Evolutionary conservation across 2,888 invertebrate species (phyloP).

Genomic region (Pandemis cinnamomeana): DNA sequence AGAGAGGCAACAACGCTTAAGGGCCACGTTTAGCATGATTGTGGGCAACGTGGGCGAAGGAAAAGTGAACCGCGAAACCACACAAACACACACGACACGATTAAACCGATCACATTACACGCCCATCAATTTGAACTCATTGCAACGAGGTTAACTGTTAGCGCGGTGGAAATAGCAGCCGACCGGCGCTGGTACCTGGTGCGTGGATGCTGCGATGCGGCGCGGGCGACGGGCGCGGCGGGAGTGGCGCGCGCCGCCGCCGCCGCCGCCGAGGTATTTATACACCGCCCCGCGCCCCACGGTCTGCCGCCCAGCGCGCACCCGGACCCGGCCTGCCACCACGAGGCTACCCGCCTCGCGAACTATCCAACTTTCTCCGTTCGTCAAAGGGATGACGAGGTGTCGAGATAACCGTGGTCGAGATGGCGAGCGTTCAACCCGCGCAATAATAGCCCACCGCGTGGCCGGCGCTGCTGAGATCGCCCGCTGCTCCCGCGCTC

Average conservation of each 20-base stretch:
- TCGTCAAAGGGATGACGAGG: background rate
- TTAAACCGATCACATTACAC: conserved; percentile 14
- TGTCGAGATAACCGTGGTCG: conserved; percentile 43
- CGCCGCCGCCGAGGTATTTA: conserved; percentile 24
- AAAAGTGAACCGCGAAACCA: too few species aligned
- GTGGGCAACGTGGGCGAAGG: too few species aligned
- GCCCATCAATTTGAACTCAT: background rate
- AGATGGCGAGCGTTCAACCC: conserved; percentile 57
- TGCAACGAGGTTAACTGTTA: background rate
- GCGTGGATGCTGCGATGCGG: background rate
- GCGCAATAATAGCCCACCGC: conserved; percentile 48
- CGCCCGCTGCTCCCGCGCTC: background rate
- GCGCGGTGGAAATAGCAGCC: conserved; percentile 2
- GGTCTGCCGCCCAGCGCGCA: background rate
- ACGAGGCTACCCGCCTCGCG: background rate
- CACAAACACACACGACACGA: background rate
- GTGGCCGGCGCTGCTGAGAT: background rate
- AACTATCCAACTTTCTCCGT: background rate
- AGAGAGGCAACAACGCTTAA: too few species aligned
- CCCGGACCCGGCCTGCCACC: background rate
- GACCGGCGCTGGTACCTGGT: background rate
- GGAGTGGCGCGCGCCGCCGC: conserved; percentile 46
- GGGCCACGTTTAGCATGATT: too few species aligned
- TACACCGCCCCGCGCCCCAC: conserved; percentile 15
- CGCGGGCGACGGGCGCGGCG: conserved; percentile 28